phyloP scores from a whole-genome alignment of 2,797 vertebrate species.

The Peromyscus eremicus region DNA sequence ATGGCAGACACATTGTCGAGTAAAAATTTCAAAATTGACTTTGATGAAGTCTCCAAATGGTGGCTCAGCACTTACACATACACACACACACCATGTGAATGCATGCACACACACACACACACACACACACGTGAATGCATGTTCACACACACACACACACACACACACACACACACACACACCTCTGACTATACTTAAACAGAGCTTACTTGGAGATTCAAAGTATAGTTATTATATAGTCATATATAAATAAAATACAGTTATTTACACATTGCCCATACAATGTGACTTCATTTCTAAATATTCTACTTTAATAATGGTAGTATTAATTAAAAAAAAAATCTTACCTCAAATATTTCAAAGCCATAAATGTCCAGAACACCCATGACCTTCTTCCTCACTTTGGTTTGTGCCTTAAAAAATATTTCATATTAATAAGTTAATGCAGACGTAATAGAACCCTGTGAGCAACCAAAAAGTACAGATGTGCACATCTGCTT shows the following conservation, averaged over 20 bases:
- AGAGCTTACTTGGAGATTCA: slow-evolving; percentile 19
- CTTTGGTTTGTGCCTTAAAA: slow-evolving; percentile 95
- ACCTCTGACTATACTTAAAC: neutral
- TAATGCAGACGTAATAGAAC: slow-evolving; percentile 42
- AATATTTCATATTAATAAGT: slow-evolving; percentile 25
- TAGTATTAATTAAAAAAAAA: neutral
- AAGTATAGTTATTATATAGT: neutral
- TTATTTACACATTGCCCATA: neutral
- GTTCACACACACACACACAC: neutral
- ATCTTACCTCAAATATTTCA: slow-evolving; percentile 99
- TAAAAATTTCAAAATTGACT: slow-evolving; percentile 14
- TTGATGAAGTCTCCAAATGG: neutral
- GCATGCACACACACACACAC: neutral
- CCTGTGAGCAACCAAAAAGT: slow-evolving; percentile 1
- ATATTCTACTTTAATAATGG: slow-evolving; percentile 18
- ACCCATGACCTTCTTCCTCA: slow-evolving; percentile 99
- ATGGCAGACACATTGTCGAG: neutral
- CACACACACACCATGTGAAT: neutral
- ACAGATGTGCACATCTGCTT: neutral
- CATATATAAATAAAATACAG: neutral
- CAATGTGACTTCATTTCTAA: slow-evolving; percentile 19
- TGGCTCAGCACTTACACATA: neutral
- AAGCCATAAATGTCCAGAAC: slow-evolving; percentile 99
- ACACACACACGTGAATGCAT: neutral
- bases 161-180: neutral